phyloP scores from a whole-genome alignment of 2,888 invertebrate species.

The Deroplatys truncata region DNA sequence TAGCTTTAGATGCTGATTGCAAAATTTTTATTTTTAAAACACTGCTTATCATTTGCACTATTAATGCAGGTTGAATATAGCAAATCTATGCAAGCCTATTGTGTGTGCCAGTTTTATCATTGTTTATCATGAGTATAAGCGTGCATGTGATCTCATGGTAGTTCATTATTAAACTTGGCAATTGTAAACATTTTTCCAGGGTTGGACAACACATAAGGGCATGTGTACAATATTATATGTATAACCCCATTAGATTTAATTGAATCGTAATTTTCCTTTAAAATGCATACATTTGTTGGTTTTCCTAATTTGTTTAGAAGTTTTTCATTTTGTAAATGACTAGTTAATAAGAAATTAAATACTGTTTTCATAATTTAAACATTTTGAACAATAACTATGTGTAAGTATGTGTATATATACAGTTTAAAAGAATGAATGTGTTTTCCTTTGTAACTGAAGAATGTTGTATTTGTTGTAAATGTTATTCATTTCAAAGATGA shows the following conservation, averaged over 20 bases:
- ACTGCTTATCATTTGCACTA: too few relatives aligned
- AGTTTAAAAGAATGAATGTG: background rate
- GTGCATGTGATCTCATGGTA: too few relatives aligned
- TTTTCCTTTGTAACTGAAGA: background rate
- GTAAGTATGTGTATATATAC: background rate
- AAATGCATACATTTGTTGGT: background rate
- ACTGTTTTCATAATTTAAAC: background rate
- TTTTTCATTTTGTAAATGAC: background rate
- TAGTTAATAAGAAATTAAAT: background rate
- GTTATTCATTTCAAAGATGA: slow-evolving; percentile 2
- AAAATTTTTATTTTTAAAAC: too few relatives aligned
- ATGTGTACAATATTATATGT: background rate
- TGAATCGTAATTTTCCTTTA: background rate
- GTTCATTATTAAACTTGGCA: too few relatives aligned
- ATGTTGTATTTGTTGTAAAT: slow-evolving; percentile 6
- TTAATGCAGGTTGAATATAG: too few relatives aligned
- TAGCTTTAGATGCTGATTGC: too few relatives aligned
- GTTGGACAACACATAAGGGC: too few relatives aligned
- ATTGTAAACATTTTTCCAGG: too few relatives aligned
- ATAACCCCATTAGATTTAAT: background rate
- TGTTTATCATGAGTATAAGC: too few relatives aligned
- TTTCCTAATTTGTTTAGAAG: background rate
- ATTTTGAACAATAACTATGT: background rate
- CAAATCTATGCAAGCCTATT: too few relatives aligned
- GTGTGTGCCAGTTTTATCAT: too few relatives aligned